phyloP scores from a whole-genome alignment of 2,113 vertebrate genomes.

The Pedionomus torquatus region DNA sequence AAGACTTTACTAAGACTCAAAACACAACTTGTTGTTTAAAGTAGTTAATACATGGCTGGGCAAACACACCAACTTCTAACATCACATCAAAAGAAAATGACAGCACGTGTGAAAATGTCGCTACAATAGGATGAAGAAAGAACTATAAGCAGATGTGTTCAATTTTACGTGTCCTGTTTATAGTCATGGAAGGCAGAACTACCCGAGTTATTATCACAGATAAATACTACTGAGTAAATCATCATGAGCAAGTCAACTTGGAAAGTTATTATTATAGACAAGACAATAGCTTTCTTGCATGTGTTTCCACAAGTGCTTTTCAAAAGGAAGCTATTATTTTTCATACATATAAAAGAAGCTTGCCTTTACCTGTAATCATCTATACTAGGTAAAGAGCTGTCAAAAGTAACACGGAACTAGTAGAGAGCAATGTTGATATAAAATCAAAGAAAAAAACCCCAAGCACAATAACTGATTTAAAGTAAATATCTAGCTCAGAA shows the following conservation, averaged over 20 bases:
- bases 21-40: background rate
- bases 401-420: background rate
- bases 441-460: background rate
- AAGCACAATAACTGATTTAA: background rate
- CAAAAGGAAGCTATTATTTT: background rate
- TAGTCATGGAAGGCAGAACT: background rate
- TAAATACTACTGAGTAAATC: background rate
- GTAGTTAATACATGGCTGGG: background rate
- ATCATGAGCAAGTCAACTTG: background rate
- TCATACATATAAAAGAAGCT: background rate
- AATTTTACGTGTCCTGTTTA: background rate
- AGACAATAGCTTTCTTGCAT: background rate
- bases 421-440: background rate
- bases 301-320: background rate
- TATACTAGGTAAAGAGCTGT: background rate
- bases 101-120: background rate
- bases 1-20: conserved; percentile 17
- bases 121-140: background rate
- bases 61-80: background rate
- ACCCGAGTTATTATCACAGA: background rate
- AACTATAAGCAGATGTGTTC: background rate
- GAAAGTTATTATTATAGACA: background rate
- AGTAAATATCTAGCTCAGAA: background rate
- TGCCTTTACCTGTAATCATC: background rate
- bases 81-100: background rate